Conservation (phyloP, 2,888 invertebrate genomes). For the Andrena marginata region DNA sequence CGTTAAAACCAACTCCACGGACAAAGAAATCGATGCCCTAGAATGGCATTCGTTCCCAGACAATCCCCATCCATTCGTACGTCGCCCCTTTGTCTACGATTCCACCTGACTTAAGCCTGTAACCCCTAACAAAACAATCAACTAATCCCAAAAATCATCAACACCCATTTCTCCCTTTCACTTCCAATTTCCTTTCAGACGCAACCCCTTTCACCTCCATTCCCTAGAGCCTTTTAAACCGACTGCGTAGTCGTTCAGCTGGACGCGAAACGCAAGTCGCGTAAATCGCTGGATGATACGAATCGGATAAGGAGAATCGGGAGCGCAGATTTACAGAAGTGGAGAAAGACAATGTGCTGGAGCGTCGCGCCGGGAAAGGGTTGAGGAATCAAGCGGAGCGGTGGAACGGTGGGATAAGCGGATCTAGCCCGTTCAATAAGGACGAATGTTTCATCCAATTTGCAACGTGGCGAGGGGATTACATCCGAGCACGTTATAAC, state of each 20-base stretch:
- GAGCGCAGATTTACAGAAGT: conserved; percentile 11
- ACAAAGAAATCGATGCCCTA: too few relatives aligned
- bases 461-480: conserved; percentile 60
- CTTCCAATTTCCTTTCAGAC: too few relatives aligned
- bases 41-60: background rate
- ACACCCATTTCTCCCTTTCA: too few relatives aligned
- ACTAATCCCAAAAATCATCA: too few relatives aligned
- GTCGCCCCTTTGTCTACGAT: too few relatives aligned
- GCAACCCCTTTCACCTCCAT: too few relatives aligned
- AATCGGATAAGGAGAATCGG: conserved; percentile 1
- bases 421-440: conserved; percentile 65
- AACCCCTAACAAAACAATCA: too few relatives aligned
- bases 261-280: background rate
- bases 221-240: background rate
- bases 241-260: background rate
- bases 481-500: conserved; percentile 53
- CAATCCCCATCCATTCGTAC: too few relatives aligned
- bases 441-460: conserved; percentile 69
- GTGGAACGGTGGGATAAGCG: conserved; percentile 55
- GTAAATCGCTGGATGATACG: background rate
- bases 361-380: conserved; percentile 15
- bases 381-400: conserved; percentile 32
- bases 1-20: background rate
- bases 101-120: too few relatives aligned
- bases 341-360: conserved; percentile 4